Evolutionary conservation across 2,797 vertebrate species (phyloP), one percentile per base, ranked within the genome.

Genomic region (Momotus momota): DNA sequence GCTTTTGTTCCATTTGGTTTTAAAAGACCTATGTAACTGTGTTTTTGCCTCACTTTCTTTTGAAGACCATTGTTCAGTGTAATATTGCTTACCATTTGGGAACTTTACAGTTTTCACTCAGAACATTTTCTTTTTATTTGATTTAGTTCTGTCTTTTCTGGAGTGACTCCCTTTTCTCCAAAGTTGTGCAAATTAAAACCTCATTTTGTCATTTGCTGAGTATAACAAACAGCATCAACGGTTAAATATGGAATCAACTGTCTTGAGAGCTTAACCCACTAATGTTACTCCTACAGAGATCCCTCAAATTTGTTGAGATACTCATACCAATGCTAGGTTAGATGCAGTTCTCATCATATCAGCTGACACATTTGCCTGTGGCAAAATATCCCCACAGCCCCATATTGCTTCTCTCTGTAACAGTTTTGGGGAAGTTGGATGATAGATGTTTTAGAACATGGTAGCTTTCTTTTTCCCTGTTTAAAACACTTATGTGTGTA

Each of bases 381-480:
- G 14, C n/a, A 80, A 73, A 82, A 66, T 22, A 27, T 10, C 25
- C 38, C 20, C 49, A 21, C 35, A 60, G 48, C 22, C 43, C 35
- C 43, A 92, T 38, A 66, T 14, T 35, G 4, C 38, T 88, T 71
- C 70, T 69, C 0, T 1, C 27, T 40, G 22, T 60, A 62, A 10
- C 6, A 43, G 8, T 51, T 72, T 8, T 43, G 46, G 26, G 41
- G 20, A 48, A 65, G 16, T 60, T 82, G 51, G 19, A 22, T 10
- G 51, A 46, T 1, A 86, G 46, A 40, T 43, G 4, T 46, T 80
- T 90, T 22, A 51, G 5, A 82, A 29, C 14, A 54, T 33, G 6
- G 26, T 21, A 61, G 5, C 1, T 13, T n/a, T 31, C 14, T 29
- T 46, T n/a, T 22, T 1, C 6, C 33, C 49, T 11, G 2, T 49